phyloP scores from a whole-genome alignment of 2,888 invertebrate species.

The Latrodectus elegans region DNA sequence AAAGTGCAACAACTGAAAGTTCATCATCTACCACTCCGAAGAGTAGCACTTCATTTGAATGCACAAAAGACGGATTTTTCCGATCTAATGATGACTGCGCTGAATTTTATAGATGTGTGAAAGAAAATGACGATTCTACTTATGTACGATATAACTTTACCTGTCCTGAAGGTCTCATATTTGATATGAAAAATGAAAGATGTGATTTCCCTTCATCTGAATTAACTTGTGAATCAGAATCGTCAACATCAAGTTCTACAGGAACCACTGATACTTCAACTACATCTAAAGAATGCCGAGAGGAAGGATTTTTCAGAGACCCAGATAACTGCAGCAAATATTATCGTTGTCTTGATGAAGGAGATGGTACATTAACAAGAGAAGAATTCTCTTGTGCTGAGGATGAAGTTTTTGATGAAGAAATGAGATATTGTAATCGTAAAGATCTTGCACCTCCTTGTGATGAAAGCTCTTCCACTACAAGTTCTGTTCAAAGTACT shows the following conservation, averaged over 20 bases:
- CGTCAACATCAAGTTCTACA: not conserved
- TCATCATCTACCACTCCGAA: not conserved
- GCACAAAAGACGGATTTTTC: constrained; percentile 68
- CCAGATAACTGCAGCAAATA: constrained; percentile 71
- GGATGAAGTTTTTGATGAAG: constrained; percentile 65
- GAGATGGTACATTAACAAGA: constrained; percentile 38
- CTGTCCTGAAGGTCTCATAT: constrained; percentile 70
- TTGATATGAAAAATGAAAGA: constrained; percentile 65
- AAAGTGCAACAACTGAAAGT: not conserved
- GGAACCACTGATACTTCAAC: not conserved
- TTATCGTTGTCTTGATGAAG: constrained; percentile 70
- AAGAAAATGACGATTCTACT: constrained; percentile 43
- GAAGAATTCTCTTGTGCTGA: constrained; percentile 55
- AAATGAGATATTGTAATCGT: constrained; percentile 53
- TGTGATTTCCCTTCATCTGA: constrained; percentile 69
- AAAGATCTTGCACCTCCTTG: constrained; percentile 47
- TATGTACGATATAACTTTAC: constrained; percentile 61
- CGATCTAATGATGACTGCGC: constrained; percentile 68
- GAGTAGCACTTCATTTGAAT: constrained; percentile 12
- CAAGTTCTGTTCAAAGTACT: not conserved
- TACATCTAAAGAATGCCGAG: constrained; percentile 55
- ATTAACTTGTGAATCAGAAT: constrained; percentile 53
- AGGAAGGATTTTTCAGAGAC: constrained; percentile 71
- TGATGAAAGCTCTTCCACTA: constrained; percentile 21
- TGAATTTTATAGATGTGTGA: constrained; percentile 70